Evolutionary conservation across 92 coral and sea anemone species (phyloP).

Genomic region (Paragorgia papillata): DNA sequence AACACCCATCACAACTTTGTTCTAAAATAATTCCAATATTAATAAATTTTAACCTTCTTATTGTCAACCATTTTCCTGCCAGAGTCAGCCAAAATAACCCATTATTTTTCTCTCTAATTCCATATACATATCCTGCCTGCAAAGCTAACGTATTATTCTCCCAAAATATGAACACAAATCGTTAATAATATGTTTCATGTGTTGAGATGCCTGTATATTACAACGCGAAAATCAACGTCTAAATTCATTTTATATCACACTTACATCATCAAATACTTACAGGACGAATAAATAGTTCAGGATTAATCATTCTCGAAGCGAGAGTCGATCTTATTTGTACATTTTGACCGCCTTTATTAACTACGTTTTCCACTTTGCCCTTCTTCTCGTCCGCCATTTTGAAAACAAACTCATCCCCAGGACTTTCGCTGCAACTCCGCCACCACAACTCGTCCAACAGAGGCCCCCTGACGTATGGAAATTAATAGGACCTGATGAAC

Average conservation of each 20-base stretch:
- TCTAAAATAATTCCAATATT: constrained; percentile 51
- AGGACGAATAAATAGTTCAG: constrained; percentile 91
- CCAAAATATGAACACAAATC: no score
- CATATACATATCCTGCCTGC: no score
- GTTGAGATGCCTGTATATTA: no score
- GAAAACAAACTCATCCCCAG: not conserved
- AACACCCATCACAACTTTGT: constrained; percentile 90
- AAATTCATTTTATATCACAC: not conserved
- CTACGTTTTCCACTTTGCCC: not conserved
- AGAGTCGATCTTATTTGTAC: constrained; percentile 71
- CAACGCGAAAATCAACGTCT: not conserved
- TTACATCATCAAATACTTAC: constrained; percentile 58
- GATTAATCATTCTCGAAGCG: constrained; percentile 88
- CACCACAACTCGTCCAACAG: no score
- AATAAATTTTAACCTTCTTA: not conserved
- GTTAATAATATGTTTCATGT: no score
- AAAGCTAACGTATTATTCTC: no score
- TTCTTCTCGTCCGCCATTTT: constrained; percentile 31
- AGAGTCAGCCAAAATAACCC: no score
- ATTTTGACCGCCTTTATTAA: constrained; percentile 6
- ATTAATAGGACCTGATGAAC: no score
- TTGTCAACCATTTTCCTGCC: not conserved
- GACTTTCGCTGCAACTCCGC: no score
- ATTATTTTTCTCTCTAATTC: not conserved
- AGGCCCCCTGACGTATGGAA: no score